Conservation (phyloP, 2,888 invertebrate genomes). For the Brachyopa scutellaris region DNA sequence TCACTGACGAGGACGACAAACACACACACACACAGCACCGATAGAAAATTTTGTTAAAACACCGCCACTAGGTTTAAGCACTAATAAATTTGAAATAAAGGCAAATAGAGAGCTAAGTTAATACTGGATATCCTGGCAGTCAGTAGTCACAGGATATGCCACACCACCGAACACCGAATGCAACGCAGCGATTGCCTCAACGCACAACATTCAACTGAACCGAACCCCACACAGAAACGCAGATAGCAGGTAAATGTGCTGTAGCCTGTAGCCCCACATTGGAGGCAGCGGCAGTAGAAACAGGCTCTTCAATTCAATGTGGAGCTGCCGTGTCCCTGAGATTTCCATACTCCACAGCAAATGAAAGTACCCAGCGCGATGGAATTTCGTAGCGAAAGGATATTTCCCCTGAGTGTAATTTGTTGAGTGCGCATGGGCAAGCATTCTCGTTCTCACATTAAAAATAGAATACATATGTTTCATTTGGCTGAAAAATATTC, state of each 20-base stretch:
- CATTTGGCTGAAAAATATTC: conserved; percentile 43
- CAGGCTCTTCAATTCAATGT: neutral
- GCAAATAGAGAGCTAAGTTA: conserved; percentile 42
- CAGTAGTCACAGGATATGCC: conserved; percentile 25
- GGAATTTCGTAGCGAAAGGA: conserved; percentile 50
- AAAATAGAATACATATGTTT: conserved; percentile 59
- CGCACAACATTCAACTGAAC: conserved; percentile 68
- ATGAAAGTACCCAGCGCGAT: conserved; percentile 34
- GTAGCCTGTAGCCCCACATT: conserved; percentile 23
- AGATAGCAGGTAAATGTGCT: conserved; percentile 63
- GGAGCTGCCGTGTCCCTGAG: conserved; percentile 59
- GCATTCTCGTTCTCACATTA: conserved; percentile 51
- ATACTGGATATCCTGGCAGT: conserved; percentile 58
- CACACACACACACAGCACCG: neutral
- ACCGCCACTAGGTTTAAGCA: conserved; percentile 36
- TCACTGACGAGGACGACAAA: neutral
- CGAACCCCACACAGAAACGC: conserved; percentile 36
- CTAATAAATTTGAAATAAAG: conserved; percentile 39
- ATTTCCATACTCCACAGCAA: conserved; percentile 45
- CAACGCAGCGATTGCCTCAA: conserved; percentile 67
- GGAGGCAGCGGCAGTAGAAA: no score
- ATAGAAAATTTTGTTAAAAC: conserved; percentile 26
- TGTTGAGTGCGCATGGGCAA: conserved; percentile 43
- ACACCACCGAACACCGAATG: conserved; percentile 60
- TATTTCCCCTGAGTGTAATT: conserved; percentile 62